A percentile compares a stretch with the other conserved stretches of the same genome.
Evolutionary conservation across 2,888 invertebrate genomes (phyloP).

Genomic region (Cataglyphis cursor): DNA sequence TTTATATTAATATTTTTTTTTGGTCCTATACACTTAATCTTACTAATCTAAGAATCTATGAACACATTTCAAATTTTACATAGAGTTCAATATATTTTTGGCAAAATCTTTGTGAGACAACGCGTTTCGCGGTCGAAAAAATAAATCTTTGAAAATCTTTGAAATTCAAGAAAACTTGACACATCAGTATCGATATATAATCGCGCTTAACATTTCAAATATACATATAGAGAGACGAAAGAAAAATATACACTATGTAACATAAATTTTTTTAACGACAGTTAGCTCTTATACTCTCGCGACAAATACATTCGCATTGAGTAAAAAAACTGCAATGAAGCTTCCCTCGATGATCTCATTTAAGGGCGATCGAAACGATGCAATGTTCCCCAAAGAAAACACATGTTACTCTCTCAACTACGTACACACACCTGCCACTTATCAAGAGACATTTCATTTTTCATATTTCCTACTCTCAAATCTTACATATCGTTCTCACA

Average conservation of each 20-base stretch:
- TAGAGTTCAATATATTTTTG: constrained; percentile 5
- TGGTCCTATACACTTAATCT: background rate
- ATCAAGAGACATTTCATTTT: background rate
- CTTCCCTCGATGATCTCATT: constrained; percentile 31
- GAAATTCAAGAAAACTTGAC: background rate
- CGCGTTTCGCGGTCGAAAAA: background rate
- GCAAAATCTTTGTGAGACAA: constrained; percentile 9
- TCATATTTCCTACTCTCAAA: constrained; percentile 5
- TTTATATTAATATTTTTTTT: background rate
- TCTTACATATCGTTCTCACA: constrained; percentile 41
- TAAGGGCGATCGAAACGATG: constrained; percentile 43
- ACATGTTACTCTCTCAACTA: background rate
- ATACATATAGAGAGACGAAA: background rate
- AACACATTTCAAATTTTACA: constrained; percentile 21
- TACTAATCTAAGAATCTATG: constrained; percentile 1
- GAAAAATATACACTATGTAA: background rate
- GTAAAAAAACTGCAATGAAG: constrained; percentile 21
- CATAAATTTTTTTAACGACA: background rate
- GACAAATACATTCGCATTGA: background rate
- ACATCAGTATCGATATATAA: background rate
- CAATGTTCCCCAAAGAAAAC: background rate
- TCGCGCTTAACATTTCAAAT: background rate
- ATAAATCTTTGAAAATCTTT: background rate
- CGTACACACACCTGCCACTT: background rate
- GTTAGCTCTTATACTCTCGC: background rate